phyloP scores from a whole-genome alignment of 2,797 vertebrate species.

The Staurois parvus region DNA sequence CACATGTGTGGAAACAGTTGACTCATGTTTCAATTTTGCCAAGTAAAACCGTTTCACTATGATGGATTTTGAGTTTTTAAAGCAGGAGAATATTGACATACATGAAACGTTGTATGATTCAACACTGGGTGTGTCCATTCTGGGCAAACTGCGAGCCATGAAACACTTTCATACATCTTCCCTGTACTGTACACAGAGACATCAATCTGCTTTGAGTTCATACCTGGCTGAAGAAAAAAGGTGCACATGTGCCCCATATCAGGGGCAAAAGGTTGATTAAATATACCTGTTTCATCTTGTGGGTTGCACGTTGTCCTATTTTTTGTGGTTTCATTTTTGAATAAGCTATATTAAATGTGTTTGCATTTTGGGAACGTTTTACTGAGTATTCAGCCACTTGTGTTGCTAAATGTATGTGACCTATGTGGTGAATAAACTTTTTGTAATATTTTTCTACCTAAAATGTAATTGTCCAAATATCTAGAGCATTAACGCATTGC shows the following conservation, averaged over 20 bases:
- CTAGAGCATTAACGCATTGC: background rate
- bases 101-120: too few relatives aligned
- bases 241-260: too few relatives aligned
- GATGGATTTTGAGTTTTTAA: background rate
- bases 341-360: too few relatives aligned
- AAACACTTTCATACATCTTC: too few relatives aligned
- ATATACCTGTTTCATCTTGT: background rate
- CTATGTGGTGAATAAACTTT: too few relatives aligned
- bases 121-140: too few relatives aligned
- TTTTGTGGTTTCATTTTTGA: too few relatives aligned
- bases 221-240: background rate
- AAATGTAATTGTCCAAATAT: background rate
- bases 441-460: background rate
- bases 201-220: background rate
- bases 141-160: too few relatives aligned
- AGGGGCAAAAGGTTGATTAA: background rate
- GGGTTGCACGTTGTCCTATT: background rate
- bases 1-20: too few relatives aligned
- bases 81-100: background rate
- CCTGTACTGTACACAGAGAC: too few relatives aligned
- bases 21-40: background rate
- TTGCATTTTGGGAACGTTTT: background rate
- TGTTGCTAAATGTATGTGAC: too few relatives aligned
- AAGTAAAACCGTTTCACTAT: background rate
- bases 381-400: background rate